Evolutionary conservation across 2,113 vertebrate species (phyloP).

Genomic region (Oreocharis arfaki): DNA sequence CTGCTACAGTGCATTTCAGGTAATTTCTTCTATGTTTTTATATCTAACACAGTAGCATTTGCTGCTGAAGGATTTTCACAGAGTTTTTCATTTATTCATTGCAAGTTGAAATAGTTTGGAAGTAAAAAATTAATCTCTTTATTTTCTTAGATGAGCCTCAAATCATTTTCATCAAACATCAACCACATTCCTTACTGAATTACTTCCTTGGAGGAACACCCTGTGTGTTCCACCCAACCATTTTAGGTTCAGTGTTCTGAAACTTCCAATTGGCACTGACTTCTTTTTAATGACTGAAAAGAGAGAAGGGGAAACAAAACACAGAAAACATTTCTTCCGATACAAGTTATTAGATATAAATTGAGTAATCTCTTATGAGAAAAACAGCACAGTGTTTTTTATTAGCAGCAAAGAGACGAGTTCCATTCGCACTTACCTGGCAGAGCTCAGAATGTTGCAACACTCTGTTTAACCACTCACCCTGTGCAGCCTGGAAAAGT

Average conservation of each 20-base stretch:
- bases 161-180: neutral
- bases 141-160: neutral
- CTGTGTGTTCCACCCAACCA: neutral
- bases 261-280: neutral
- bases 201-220: conserved; percentile 7
- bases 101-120: neutral
- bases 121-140: neutral
- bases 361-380: neutral
- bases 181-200: neutral
- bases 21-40: neutral
- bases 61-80: neutral
- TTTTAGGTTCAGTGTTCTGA: neutral
- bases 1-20: neutral
- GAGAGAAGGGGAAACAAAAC: neutral
- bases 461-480: neutral
- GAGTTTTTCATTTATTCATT: neutral
- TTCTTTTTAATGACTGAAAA: neutral
- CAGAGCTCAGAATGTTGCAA: neutral
- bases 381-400: neutral
- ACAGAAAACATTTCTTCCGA: neutral
- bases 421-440: conserved; percentile 16
- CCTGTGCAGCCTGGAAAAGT: conserved; percentile 4
- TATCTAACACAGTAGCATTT: neutral
- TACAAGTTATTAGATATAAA: neutral
- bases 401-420: neutral